Evolutionary conservation across 2,888 invertebrate species (phyloP).

Genomic region (Heliconius aoede): DNA sequence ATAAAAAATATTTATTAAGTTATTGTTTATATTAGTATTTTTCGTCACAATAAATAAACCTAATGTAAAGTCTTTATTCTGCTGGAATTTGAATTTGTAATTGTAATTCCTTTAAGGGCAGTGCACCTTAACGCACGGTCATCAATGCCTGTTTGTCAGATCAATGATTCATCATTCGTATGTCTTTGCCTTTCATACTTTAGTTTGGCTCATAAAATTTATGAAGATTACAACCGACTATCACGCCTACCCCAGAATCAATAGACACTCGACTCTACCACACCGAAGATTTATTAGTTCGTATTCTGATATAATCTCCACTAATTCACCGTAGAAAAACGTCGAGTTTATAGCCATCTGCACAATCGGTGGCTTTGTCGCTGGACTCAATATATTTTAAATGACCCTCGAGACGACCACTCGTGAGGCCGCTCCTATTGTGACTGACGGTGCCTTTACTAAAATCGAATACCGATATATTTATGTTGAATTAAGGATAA

Average conservation of each 20-base stretch:
- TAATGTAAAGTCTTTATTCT: not conserved
- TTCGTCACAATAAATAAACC: not conserved
- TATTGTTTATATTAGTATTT: not conserved
- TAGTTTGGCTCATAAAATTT: constrained; percentile 60
- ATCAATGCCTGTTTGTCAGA: constrained; percentile 42
- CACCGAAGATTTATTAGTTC: constrained; percentile 76
- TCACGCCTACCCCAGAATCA: constrained; percentile 76
- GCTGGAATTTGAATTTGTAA: not conserved
- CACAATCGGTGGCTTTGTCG: constrained; percentile 77
- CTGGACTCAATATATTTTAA: constrained; percentile 80
- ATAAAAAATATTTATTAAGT: not conserved
- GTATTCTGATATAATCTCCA: constrained; percentile 79
- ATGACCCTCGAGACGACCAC: constrained; percentile 73
- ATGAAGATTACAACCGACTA: constrained; percentile 76
- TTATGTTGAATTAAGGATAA: constrained; percentile 77
- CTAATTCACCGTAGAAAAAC: constrained; percentile 82
- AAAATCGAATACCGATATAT: constrained; percentile 64
- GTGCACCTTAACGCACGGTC: not conserved
- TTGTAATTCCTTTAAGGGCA: not conserved
- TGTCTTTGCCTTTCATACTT: constrained; percentile 34
- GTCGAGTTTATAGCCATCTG: constrained; percentile 71
- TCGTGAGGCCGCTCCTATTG: constrained; percentile 70
- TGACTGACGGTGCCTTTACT: constrained; percentile 73
- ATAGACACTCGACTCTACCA: constrained; percentile 67
- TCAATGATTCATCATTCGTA: constrained; percentile 35